Evolutionary conservation across 2,888 invertebrate species (phyloP), one percentile per base, ranked within the genome.

Genomic region (Thumatha senex): DNA sequence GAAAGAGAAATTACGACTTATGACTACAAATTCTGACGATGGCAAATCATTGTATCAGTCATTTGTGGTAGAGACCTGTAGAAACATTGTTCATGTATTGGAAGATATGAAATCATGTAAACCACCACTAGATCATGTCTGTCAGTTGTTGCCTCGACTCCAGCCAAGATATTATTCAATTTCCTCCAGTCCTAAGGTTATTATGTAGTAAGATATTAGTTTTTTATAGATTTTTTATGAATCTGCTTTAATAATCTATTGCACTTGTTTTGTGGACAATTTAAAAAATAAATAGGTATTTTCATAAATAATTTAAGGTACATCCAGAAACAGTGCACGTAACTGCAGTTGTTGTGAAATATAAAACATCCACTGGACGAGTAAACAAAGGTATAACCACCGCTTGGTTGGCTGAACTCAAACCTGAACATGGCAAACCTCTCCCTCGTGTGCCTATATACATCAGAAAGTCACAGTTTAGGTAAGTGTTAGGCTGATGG

Each of bases 161-260:
- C 99, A 99, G 80, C 96, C 97, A 33, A 94, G 98, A 89, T 98
- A 98, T 86, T 99, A 99, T 86, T 99, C 99, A 1, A 99, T 99
- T 74, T 99, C 99, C n/a, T 99, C 98, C 9, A 98, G 98, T 58
- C 95, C 98, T 3, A 98, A 98, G 93, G 95, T 96, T 15, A 38
- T 3, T 14, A 30, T 30, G n/a, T n/a, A n/a, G n/a, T n/a, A n/a
- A n/a, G n/a, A n/a, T 35, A 35, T 9, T 35, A 35, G 13, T 35
- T 35, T 7, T n/a, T n/a, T n/a, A n/a, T n/a, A n/a, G n/a, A n/a
- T n/a, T n/a, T n/a, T n/a, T n/a, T n/a, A n/a, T n/a, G n/a, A 35
- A 35, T 9, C 2, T 9, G 35, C 35, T 8, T 35, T 9, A 13
- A 13, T n/a, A 4, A 18, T 7, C 18, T 15, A n/a, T n/a, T n/a